phyloP scores from a whole-genome alignment of 2,888 invertebrate genomes.

The Stomorhina lunata region DNA sequence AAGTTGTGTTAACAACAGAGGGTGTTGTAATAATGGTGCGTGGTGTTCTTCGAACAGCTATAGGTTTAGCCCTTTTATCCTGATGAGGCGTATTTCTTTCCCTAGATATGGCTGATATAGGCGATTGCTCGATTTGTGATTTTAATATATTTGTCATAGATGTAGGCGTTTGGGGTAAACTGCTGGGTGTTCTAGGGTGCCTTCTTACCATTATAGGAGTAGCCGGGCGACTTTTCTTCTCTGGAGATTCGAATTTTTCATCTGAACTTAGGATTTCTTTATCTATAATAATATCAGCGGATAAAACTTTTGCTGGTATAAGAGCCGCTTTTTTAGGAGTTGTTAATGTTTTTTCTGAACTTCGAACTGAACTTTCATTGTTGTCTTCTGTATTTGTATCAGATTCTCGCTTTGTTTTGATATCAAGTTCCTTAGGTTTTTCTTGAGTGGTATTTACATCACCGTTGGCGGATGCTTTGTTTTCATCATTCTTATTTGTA shows the following conservation, averaged over 20 bases:
- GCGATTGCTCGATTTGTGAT: slow-evolving; percentile 10
- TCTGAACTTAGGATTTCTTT: slow-evolving; percentile 77
- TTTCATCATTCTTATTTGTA: not conserved
- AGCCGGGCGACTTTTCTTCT: slow-evolving; percentile 74
- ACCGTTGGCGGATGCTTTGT: not conserved
- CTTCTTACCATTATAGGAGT: slow-evolving; percentile 78
- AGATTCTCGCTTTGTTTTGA: not conserved
- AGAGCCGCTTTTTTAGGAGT: slow-evolving; percentile 10
- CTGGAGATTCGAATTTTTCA: slow-evolving; percentile 78
- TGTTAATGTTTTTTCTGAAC: slow-evolving; percentile 9
- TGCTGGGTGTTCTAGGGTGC: slow-evolving; percentile 74
- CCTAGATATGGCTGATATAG: slow-evolving; percentile 30
- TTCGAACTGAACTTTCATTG: not conserved
- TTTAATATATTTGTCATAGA: slow-evolving; percentile 59
- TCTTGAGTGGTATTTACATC: too few relatives aligned
- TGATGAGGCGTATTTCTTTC: slow-evolving; percentile 25
- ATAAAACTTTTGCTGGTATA: slow-evolving; percentile 60
- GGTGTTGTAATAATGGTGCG: slow-evolving; percentile 68
- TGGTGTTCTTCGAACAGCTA: slow-evolving; percentile 78
- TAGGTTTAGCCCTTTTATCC: slow-evolving; percentile 73
- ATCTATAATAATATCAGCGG: slow-evolving; percentile 71
- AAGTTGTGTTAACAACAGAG: slow-evolving; percentile 67
- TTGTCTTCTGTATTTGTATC: not conserved
- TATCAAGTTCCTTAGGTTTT: too few relatives aligned
- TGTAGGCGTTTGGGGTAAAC: slow-evolving; percentile 62